Evolutionary conservation across 2,797 vertebrate genomes (phyloP), one percentile per base, ranked within the genome.

Genomic region (Oceanodroma leucorhoa): DNA sequence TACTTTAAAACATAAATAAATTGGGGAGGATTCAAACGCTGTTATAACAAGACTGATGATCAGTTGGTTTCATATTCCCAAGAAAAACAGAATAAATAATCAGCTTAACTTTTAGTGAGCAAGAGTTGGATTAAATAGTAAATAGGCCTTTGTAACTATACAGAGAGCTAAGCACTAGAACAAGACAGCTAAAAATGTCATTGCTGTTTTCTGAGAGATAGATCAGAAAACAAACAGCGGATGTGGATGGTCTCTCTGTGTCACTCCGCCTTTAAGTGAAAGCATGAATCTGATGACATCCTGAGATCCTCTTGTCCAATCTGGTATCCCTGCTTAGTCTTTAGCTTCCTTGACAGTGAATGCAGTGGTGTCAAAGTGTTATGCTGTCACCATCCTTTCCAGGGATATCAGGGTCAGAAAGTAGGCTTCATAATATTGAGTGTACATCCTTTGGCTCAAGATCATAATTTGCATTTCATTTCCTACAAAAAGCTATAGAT

Each of bases 221-320:
- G 17, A 60, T 46, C 41, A 36, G 41, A 83, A 69, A 86, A 54
- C 10, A 36, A 82, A 22, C 10, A 45, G 16, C 0, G 3, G 55
- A 76, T 0, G 1, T 38, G 11, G 23, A 24, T 0, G 0, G 14
- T 58, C 11, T 72, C 26, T 61, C 23, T 40, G 18, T 58, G 22
- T 58, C 29, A 17, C 50, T 86, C 53, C 2, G 2, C 19, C 36
- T 43, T 30, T 50, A 53, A 67, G 24, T 55, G 20, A 53, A 77
- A 77, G 17, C 32, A 41, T 15, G 7, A 82, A 48, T 34, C 29
- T 2, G 2, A 46, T 9, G 45, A 43, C 11, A 43, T 67, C 61
- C 48, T 58, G 48, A 62, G 22, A 77, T 62, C 19, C 17, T 53
- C 29, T 73, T 75, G 7, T 48, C 32, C n/a, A 75, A 5, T 23